phyloP scores from a whole-genome alignment of 1,140 invertebrate genomes.

The Drosophila hydei region DNA sequence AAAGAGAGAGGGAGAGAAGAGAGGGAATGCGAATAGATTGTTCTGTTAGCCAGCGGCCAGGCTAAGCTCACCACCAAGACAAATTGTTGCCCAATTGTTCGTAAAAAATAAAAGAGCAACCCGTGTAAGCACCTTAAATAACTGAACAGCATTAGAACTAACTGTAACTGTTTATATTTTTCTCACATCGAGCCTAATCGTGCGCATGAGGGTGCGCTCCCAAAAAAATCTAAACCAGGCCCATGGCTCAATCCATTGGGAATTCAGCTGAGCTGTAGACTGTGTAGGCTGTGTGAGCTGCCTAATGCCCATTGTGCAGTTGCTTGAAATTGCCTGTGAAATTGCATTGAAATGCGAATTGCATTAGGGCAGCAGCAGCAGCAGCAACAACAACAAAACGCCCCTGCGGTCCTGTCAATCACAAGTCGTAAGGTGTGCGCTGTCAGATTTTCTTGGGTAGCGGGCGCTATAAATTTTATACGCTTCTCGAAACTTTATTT shows the following conservation, averaged over 20 bases:
- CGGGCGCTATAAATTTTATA: constrained; percentile 78
- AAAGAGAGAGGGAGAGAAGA: background rate
- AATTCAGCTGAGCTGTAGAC: constrained; percentile 15
- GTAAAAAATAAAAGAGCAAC: constrained; percentile 62
- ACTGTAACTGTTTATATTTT: constrained; percentile 47
- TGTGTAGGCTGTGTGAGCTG: constrained; percentile 49
- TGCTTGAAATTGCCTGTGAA: constrained; percentile 74
- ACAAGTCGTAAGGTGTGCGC: constrained; percentile 73
- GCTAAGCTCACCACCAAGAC: constrained; percentile 76
- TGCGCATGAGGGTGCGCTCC: constrained; percentile 40
- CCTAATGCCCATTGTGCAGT: constrained; percentile 69
- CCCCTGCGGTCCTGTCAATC: constrained; percentile 79
- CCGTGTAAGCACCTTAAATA: constrained; percentile 81
- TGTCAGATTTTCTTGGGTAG: constrained; percentile 73
- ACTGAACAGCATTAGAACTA: constrained; percentile 38
- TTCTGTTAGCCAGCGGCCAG: constrained; percentile 52
- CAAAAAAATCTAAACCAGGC: constrained; percentile 5
- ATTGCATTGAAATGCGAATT: constrained; percentile 78
- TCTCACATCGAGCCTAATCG: constrained; percentile 68
- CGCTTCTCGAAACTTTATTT: constrained; percentile 82
- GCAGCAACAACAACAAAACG: constrained; percentile 25
- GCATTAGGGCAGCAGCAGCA: constrained; percentile 51
- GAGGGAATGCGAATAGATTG: constrained; percentile 3
- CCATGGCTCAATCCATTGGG: constrained; percentile 7
- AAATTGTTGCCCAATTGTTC: constrained; percentile 75